These are phyloP conservation scores for Nycticorax nycticorax DNA, from an alignment of 2,113 vertebrate species.

Conservation along the genomic window DNA sequence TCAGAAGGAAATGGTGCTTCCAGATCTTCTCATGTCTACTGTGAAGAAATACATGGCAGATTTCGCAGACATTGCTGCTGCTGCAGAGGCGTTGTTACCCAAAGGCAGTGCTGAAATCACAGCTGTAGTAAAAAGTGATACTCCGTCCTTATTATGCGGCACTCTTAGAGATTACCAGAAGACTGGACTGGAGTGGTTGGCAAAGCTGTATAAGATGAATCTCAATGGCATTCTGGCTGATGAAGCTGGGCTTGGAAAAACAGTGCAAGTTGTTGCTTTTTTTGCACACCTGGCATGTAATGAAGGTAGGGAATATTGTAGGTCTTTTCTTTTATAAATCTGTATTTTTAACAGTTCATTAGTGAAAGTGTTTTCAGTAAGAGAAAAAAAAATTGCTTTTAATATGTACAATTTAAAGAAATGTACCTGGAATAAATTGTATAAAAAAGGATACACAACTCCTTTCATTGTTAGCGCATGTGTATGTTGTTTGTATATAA, in stretches of 20 bases:
- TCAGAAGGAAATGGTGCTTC: constrained; percentile 75
- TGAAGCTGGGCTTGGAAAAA: constrained; percentile 86
- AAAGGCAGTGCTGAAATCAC: constrained; percentile 81
- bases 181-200: constrained; percentile 87
- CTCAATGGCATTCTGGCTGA: constrained; percentile 89
- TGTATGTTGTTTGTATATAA: not conserved
- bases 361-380: not conserved
- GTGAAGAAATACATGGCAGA: constrained; percentile 76
- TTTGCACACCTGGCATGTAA: constrained; percentile 86
- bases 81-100: constrained; percentile 83
- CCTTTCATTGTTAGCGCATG: not conserved
- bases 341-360: not conserved
- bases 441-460: not conserved
- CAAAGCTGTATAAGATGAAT: constrained; percentile 81
- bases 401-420: not conserved
- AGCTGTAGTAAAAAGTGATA: constrained; percentile 68
- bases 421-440: not conserved
- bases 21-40: constrained; percentile 81
- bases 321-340: not conserved
- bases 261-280: constrained; percentile 86
- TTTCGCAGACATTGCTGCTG: constrained; percentile 82
- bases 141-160: constrained; percentile 78
- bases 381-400: not conserved
- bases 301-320: constrained; percentile 73
- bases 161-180: constrained; percentile 85